Conservation (phyloP, 1,140 invertebrate genomes). For the Bombus sylvicola region DNA sequence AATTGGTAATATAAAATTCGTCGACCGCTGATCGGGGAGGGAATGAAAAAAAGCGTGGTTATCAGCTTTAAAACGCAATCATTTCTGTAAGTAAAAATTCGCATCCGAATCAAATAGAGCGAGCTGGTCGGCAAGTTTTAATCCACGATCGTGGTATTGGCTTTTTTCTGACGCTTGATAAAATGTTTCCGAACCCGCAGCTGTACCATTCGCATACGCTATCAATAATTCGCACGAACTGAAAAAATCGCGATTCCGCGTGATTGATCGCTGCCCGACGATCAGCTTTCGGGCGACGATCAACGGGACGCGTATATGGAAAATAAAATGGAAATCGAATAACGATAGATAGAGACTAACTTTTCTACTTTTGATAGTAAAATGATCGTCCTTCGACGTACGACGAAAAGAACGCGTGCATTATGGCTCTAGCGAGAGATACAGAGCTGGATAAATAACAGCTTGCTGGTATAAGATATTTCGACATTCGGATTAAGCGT, state of each 20-base stretch:
- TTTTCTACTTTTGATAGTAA: background rate
- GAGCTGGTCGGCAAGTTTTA: slow-evolving; percentile 1
- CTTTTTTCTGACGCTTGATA: background rate
- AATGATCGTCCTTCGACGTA: background rate
- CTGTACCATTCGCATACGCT: background rate
- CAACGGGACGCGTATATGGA: background rate
- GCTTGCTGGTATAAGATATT: too few species aligned
- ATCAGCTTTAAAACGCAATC: slow-evolving; percentile 2
- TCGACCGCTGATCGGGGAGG: fast-evolving
- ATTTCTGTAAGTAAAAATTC: slow-evolving; percentile 21
- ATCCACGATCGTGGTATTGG: slow-evolving; percentile 17
- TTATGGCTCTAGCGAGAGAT: background rate
- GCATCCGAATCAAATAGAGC: background rate
- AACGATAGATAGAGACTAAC: background rate
- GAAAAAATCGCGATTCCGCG: background rate
- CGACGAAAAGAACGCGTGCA: background rate
- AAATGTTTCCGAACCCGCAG: slow-evolving; percentile 19
- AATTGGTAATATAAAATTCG: too few species aligned
- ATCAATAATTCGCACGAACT: slow-evolving; percentile 11
- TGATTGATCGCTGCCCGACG: background rate
- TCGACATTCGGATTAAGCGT: too few species aligned
- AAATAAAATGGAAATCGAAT: slow-evolving; percentile 17
- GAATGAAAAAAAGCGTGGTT: too few species aligned
- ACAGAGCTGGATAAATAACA: too few species aligned
- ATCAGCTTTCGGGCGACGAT: background rate